Evolutionary conservation across 2,113 vertebrate species (phyloP).

Genomic region (Varanus komodoensis): DNA sequence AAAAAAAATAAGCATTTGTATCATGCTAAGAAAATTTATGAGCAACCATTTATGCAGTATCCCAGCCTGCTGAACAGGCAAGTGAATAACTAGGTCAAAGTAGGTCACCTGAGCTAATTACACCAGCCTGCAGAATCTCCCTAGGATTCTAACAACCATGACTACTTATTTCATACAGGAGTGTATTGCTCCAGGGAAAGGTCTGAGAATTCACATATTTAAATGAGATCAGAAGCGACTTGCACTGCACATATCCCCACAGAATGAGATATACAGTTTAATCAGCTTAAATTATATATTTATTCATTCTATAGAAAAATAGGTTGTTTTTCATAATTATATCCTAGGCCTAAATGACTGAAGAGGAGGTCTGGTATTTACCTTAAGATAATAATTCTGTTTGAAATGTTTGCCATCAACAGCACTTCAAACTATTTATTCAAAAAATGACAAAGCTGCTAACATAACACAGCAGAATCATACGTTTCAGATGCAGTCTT

Average conservation of each 20-base stretch:
- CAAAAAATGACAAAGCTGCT: not conserved
- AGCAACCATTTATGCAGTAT: not conserved
- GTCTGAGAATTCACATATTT: not conserved
- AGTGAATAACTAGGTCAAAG: not conserved
- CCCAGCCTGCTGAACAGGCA: not conserved
- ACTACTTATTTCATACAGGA: not conserved
- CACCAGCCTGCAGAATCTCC: not conserved
- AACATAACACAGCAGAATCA: not conserved
- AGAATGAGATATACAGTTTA: not conserved
- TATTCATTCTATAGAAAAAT: not conserved
- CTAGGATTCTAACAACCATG: not conserved
- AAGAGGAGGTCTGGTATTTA: not conserved
- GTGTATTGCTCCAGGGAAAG: not conserved
- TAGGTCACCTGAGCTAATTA: not conserved
- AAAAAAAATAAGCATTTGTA: not conserved
- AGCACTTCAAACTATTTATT: not conserved
- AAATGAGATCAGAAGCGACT: not conserved
- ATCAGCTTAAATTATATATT: not conserved
- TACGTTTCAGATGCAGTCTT: too few species aligned
- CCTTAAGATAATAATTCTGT: not conserved
- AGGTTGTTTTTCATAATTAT: not conserved
- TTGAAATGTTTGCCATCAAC: not conserved
- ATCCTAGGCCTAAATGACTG: not conserved
- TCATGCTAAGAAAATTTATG: not conserved
- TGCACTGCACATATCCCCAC: not conserved